A percentile compares a stretch with the other conserved stretches of the same genome.
Conservation (phyloP, 2,888 invertebrate species). For the Lottia scabra region DNA sequence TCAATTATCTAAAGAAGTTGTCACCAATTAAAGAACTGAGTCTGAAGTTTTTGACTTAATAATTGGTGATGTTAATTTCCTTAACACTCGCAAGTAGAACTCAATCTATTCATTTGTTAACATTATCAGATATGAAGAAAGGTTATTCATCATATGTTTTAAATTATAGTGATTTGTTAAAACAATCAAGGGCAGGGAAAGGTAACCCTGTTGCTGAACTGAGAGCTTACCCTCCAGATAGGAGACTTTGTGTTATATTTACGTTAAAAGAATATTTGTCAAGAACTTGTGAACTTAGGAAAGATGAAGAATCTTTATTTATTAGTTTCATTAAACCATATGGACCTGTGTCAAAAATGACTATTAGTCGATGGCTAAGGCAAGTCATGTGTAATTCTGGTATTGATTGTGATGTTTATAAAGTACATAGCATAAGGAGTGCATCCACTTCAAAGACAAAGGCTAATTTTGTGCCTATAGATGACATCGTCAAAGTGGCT, state of each 20-base stretch:
- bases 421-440: slow-evolving; percentile 16
- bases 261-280: slow-evolving; percentile 25
- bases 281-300: slow-evolving; percentile 18
- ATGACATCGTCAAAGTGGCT: slow-evolving; percentile 20
- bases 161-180: too few species aligned
- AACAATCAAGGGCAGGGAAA: too few species aligned
- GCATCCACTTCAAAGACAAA: slow-evolving; percentile 17
- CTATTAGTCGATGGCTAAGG: slow-evolving; percentile 16
- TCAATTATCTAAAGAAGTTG: too few species aligned
- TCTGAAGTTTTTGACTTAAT: too few species aligned
- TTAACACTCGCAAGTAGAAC: too few species aligned
- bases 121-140: too few species aligned
- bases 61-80: too few species aligned
- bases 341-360: slow-evolving; percentile 17
- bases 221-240: slow-evolving; percentile 24
- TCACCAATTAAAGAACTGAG: too few species aligned
- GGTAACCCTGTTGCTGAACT: slow-evolving; percentile 14
- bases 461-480: slow-evolving; percentile 11
- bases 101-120: too few species aligned
- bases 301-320: slow-evolving; percentile 7
- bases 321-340: slow-evolving; percentile 26
- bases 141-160: too few species aligned
- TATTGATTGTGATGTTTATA: slow-evolving; percentile 20
- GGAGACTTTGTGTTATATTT: slow-evolving; percentile 27
- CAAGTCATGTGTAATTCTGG: slow-evolving; percentile 14